Conservation (phyloP, 2,797 vertebrate genomes). For the Ctenopoma multispine region DNA sequence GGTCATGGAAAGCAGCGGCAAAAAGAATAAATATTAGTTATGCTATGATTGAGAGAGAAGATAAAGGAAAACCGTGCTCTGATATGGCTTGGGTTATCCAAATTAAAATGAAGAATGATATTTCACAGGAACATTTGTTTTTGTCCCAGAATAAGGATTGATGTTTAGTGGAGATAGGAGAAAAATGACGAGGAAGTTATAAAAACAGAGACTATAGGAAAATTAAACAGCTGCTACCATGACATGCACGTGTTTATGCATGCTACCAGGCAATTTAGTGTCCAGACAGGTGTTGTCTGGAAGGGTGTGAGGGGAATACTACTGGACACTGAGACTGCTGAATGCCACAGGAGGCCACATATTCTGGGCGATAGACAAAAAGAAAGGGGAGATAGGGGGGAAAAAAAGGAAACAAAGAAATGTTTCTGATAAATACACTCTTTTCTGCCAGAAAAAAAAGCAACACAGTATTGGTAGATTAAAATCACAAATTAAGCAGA, state of each 20-base stretch:
- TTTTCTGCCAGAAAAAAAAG: constrained; percentile 39
- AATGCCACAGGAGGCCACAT: constrained; percentile 72
- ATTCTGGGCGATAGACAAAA: constrained; percentile 5
- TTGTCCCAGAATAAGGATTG: constrained; percentile 55
- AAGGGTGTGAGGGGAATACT: constrained; percentile 85
- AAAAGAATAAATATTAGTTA: constrained; percentile 87
- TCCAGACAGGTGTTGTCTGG: constrained; percentile 84
- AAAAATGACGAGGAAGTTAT: constrained; percentile 30
- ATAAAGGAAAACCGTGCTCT: constrained; percentile 72
- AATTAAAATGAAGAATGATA: constrained; percentile 76
- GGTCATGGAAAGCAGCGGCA: constrained; percentile 89
- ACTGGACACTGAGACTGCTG: constrained; percentile 89
- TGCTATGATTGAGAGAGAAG: constrained; percentile 56
- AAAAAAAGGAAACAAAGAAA: constrained; percentile 22
- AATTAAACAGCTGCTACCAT: constrained; percentile 83
- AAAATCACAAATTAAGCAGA: constrained; percentile 55
- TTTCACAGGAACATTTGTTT: constrained; percentile 81
- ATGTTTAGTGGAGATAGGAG: constrained; percentile 76
- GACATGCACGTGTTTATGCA: constrained; percentile 83
- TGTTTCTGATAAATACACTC: constrained; percentile 37
- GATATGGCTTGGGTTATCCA: constrained; percentile 61
- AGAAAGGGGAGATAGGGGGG: background rate
- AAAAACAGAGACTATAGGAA: constrained; percentile 42
- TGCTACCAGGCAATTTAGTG: constrained; percentile 83
- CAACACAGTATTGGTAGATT: constrained; percentile 37